Evolutionary conservation across 2,888 invertebrate genomes (phyloP).

Genomic region (Eledone cirrhosa): DNA sequence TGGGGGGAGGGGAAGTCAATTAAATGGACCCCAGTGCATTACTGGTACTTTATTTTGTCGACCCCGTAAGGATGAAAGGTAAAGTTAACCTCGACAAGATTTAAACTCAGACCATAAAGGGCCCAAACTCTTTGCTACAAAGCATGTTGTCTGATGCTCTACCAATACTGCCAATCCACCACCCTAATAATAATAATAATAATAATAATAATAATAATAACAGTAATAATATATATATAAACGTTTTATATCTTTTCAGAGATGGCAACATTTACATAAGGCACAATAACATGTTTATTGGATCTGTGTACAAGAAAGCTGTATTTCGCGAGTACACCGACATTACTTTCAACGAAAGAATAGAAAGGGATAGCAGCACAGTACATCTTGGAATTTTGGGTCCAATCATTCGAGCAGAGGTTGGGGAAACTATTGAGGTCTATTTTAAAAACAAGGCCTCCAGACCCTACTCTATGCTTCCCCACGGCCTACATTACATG

Average conservation of each 20-base stretch:
- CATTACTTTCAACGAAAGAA: slow-evolving; percentile 23
- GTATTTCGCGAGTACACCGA: slow-evolving; percentile 34
- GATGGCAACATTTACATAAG: slow-evolving; percentile 26
- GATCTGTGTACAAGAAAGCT: slow-evolving; percentile 35
- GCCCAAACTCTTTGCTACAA: no score
- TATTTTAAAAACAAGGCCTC: slow-evolving; percentile 37
- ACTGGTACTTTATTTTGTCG: no score
- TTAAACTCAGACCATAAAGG: no score
- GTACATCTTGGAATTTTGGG: slow-evolving; percentile 33
- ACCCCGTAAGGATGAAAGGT: no score
- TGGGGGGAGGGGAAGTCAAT: no score
- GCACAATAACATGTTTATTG: slow-evolving; percentile 30
- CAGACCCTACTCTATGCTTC: slow-evolving; percentile 34
- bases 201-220: no score
- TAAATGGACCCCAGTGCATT: no score
- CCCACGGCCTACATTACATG: slow-evolving; percentile 35
- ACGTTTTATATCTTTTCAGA: slow-evolving; percentile 19
- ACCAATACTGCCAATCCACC: no score
- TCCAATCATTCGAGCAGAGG: slow-evolving; percentile 35
- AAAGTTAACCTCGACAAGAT: no score
- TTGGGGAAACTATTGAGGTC: slow-evolving; percentile 34
- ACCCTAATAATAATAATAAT: no score
- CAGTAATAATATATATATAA: no score
- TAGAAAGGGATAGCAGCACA: background rate
- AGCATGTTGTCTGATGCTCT: no score